phyloP scores from a whole-genome alignment of 2,113 vertebrate species.

The Panthera tigris region DNA sequence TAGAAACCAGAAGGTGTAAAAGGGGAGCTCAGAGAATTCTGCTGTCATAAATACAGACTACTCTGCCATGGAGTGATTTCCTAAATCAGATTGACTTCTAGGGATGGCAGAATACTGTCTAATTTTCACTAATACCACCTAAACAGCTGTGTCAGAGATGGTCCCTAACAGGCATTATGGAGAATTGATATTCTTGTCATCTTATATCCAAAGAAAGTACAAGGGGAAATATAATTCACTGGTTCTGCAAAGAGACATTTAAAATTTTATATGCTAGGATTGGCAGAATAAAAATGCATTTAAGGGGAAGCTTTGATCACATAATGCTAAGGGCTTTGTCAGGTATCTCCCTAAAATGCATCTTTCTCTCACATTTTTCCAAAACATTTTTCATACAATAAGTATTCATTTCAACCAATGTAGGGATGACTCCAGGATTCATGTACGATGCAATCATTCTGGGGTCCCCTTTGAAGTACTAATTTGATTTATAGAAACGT shows the following conservation, averaged over 20 bases:
- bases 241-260: constrained; percentile 49
- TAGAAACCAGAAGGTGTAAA: neutral
- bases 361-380: neutral
- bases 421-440: constrained; percentile 29
- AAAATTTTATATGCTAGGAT: constrained; percentile 34
- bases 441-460: constrained; percentile 41
- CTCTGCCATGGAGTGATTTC: neutral
- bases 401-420: constrained; percentile 24
- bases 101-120: neutral
- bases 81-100: neutral
- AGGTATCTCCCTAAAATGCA: constrained; percentile 50
- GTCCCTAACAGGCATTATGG: neutral
- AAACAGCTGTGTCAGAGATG: neutral
- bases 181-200: neutral
- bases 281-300: constrained; percentile 39
- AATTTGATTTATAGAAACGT: constrained; percentile 51
- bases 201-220: neutral
- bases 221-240: constrained; percentile 21
- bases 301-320: constrained; percentile 51
- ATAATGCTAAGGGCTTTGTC: constrained; percentile 1
- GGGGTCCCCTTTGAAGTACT: constrained; percentile 61
- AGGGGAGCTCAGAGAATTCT: neutral
- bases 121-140: neutral
- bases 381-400: constrained; percentile 30
- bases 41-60: neutral